A percentile compares a stretch with the other conserved stretches of the same genome.
Conservation (phyloP, 2,888 invertebrate genomes). For the Tubulanus polymorphus region DNA sequence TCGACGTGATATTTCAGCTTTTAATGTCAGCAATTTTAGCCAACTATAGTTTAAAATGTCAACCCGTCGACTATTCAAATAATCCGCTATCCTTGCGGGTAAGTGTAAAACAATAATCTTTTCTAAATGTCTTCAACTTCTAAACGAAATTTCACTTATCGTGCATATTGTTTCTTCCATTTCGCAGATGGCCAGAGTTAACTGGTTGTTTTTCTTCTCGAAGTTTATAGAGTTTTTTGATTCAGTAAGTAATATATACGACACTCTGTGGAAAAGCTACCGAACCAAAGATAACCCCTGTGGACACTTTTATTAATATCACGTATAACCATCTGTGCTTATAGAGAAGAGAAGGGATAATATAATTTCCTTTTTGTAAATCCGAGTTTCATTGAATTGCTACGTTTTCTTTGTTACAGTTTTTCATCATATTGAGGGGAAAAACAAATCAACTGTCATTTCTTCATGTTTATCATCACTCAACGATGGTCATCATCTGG, state of each 20-base stretch:
- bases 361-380: too few relatives aligned
- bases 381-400: too few relatives aligned
- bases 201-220: constrained; percentile 7
- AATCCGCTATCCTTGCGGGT: background rate
- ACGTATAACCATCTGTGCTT: too few relatives aligned
- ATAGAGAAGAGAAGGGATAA: too few relatives aligned
- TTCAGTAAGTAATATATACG: constrained; percentile 9
- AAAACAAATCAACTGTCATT: constrained; percentile 34
- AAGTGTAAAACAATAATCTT: background rate
- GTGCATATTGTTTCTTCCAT: background rate
- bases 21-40: background rate
- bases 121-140: background rate
- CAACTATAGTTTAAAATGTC: background rate
- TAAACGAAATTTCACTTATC: too few relatives aligned
- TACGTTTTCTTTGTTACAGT: too few relatives aligned
- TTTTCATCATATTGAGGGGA: constrained; percentile 37
- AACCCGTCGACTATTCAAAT: background rate
- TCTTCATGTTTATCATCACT: constrained; percentile 42
- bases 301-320: too few relatives aligned
- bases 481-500: constrained; percentile 36
- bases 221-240: constrained; percentile 8
- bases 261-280: too few relatives aligned
- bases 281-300: too few relatives aligned
- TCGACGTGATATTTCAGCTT: too few relatives aligned
- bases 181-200: constrained; percentile 9